Conservation (phyloP, 1,140 invertebrate species). For the Andricus grossulariae region DNA sequence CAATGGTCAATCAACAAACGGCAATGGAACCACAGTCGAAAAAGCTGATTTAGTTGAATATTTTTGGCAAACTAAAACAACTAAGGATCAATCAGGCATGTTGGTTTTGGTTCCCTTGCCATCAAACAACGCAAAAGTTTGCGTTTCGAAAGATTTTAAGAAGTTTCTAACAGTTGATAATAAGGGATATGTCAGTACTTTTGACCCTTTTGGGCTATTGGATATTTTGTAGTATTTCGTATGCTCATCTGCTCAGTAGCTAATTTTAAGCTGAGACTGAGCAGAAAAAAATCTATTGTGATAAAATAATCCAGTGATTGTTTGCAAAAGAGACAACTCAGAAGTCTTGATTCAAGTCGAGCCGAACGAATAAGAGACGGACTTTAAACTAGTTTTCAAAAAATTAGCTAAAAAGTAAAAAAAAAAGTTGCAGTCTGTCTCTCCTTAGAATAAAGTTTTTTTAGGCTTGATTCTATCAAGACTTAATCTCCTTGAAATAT, state of each 20-base stretch:
- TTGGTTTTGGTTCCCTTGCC: constrained; percentile 64
- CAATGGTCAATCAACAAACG: not conserved
- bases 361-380: not conserved
- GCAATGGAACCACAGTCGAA: constrained; percentile 12
- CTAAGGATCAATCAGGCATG: constrained; percentile 58
- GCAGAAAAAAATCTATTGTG: constrained; percentile 16
- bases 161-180: constrained; percentile 69
- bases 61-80: constrained; percentile 61
- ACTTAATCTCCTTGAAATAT: too few relatives aligned
- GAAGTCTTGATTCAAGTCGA: not conserved
- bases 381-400: constrained; percentile 24
- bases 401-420: not conserved
- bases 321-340: not conserved
- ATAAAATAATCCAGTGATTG: constrained; percentile 1
- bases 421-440: not conserved
- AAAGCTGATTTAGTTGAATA: constrained; percentile 18
- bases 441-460: not conserved
- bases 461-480: too few relatives aligned
- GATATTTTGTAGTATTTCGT: constrained; percentile 17
- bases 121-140: constrained; percentile 61
- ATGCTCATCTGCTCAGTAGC: constrained; percentile 6
- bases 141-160: constrained; percentile 67
- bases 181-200: constrained; percentile 63
- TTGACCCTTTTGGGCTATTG: constrained; percentile 14
- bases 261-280: constrained; percentile 5